Base-by-base conservation (phyloP, 2,113 vertebrate species). In the Mesitornis unicolor region DNA sequence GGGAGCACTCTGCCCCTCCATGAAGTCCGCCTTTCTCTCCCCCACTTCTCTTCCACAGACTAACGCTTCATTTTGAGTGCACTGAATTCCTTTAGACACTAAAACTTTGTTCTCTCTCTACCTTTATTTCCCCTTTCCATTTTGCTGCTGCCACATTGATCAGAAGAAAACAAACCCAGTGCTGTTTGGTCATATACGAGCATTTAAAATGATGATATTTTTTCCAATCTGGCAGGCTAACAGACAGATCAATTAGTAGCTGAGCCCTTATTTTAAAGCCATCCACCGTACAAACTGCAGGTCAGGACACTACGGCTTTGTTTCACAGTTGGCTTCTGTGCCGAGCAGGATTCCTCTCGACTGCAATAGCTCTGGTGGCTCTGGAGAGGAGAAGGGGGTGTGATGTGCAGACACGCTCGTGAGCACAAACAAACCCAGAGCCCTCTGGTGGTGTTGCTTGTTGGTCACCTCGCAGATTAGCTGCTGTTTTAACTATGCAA, bases 401-500 rank as follows among this genome's bases (percentile, higher is more conserved):
- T 38, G 91, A 92, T 40, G 42, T n/a, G 68, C 83, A 90, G 92
- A 76, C 53, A 79, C 4, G 21, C 43, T 81, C 59, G 48, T 12
- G 71, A 81, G 47, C 64, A 91, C 77, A 92, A 73, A 86, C 42
- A 85, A 61, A 90, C 47, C 67, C 68, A 84, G 67, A 83, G 63
- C 67, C 78, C 94, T 64, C 2, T 9, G 76, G 57, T 51, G 80
- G 36, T 71, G 60, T 10, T 61, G n/a, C 4, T 84, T 45, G 51
- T 36, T 81, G 74, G 56, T 89, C 77, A 91, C 77, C 61, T 90
- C 61, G 38, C 77, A 91, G 63, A 93, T 88, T 68, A 93, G 79
- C 9, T 83, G 43, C n/a, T 53, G 45, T 22, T 93, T n/a, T 79
- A 87, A 93, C 57, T 22, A 48, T 22, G 31, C 31, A 43, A n/a